Conservation (phyloP, 1,140 invertebrate species). For the Zaprionus nigranus region DNA sequence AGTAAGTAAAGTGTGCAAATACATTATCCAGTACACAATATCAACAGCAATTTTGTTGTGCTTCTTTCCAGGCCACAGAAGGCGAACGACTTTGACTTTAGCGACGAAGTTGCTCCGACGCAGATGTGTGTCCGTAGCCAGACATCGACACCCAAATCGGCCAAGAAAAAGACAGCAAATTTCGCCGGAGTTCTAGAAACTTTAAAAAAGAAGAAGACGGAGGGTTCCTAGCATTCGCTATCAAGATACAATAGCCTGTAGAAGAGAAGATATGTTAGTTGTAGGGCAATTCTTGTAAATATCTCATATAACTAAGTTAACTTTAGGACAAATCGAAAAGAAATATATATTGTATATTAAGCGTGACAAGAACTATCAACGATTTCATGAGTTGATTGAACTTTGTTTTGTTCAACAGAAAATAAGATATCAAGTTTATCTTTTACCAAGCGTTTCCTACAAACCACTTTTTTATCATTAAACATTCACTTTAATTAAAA, state of each 20-base stretch:
- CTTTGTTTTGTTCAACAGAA: neutral
- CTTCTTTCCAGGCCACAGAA: slow-evolving; percentile 84
- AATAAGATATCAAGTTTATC: neutral
- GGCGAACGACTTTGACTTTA: slow-evolving; percentile 87
- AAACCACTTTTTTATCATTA: neutral
- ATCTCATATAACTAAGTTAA: neutral
- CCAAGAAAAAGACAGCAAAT: slow-evolving; percentile 88
- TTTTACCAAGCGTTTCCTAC: neutral
- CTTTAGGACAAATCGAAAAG: neutral
- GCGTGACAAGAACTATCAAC: neutral
- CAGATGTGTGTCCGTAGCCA: slow-evolving; percentile 85
- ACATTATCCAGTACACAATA: neutral
- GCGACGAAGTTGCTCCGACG: slow-evolving; percentile 86
- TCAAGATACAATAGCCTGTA: slow-evolving; percentile 4
- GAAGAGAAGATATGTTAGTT: neutral
- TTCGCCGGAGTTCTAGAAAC: slow-evolving; percentile 87
- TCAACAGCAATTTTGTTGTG: neutral
- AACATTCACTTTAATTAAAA: slow-evolving; percentile 1
- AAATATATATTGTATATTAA: neutral
- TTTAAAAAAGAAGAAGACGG: slow-evolving; percentile 84
- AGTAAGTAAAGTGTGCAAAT: slow-evolving; percentile 44
- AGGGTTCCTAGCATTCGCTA: slow-evolving; percentile 60
- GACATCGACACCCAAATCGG: slow-evolving; percentile 86
- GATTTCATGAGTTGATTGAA: neutral
- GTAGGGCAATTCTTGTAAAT: neutral